These are phyloP conservation scores for Anas platyrhynchos DNA, from an alignment of 2,113 vertebrate species.

Conservation along the genomic window DNA sequence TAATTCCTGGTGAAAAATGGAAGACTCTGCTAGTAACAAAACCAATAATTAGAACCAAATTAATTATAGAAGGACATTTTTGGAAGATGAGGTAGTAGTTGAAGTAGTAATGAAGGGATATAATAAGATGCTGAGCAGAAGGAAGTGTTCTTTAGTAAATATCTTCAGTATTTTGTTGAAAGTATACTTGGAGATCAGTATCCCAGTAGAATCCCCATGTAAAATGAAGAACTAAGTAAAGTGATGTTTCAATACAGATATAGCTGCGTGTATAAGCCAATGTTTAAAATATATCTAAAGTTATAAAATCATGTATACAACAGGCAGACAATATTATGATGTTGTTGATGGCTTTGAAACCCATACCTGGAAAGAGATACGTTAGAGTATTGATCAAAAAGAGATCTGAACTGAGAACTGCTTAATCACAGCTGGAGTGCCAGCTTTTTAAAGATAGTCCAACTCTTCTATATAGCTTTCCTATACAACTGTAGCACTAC, in stretches of 20 bases:
- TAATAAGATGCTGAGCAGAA: neutral
- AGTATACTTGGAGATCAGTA: neutral
- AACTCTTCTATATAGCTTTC: neutral
- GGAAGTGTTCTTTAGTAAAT: neutral
- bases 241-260: rapidly evolving
- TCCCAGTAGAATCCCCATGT: neutral
- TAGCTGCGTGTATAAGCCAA: neutral
- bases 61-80: neutral
- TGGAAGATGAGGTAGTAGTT: neutral
- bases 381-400: neutral
- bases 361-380: neutral
- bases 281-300: neutral
- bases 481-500: neutral
- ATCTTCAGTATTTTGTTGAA: neutral
- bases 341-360: neutral
- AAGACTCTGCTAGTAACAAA: neutral
- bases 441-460: neutral
- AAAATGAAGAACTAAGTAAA: neutral
- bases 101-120: neutral
- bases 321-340: neutral
- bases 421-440: neutral
- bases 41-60: neutral
- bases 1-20: neutral
- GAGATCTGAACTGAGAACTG: neutral
- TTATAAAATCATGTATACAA: neutral